Conservation (phyloP, 2,888 invertebrate genomes). For the Drosophila neutralis region DNA sequence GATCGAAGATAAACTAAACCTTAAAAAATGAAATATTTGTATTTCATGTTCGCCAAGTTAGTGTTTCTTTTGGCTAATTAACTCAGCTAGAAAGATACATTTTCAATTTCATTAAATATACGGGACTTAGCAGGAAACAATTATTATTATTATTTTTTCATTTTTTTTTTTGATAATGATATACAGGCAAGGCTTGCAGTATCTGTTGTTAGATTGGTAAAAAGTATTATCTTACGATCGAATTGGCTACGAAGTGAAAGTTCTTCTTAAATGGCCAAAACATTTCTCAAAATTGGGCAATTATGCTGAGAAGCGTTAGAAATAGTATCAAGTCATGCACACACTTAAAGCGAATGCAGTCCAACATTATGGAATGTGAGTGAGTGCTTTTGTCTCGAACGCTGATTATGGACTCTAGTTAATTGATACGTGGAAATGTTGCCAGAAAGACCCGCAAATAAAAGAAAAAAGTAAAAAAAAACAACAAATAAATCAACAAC, state of each 20-base stretch:
- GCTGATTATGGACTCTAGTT: conserved; percentile 1
- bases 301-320: not conserved
- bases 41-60: conserved; percentile 17
- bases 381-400: conserved; percentile 1
- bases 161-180: not conserved
- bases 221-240: not conserved
- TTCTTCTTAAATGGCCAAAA: not conserved
- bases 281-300: not conserved
- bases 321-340: conserved; percentile 24
- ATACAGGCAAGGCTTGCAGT: not conserved
- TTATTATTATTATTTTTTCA: not conserved
- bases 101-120: conserved; percentile 12
- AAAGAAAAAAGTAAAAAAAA: not conserved
- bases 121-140: conserved; percentile 7
- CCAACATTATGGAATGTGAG: not conserved
- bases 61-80: conserved; percentile 13
- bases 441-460: conserved; percentile 2
- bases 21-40: conserved; percentile 26
- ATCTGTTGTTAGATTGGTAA: not conserved
- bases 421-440: conserved; percentile 19
- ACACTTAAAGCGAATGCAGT: conserved; percentile 12
- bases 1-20: conserved; percentile 52
- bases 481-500: not conserved
- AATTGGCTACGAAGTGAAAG: not conserved
- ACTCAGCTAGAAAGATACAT: not conserved